phyloP scores from a whole-genome alignment of 2,113 vertebrate species.

The Seriola quinqueradiata region DNA sequence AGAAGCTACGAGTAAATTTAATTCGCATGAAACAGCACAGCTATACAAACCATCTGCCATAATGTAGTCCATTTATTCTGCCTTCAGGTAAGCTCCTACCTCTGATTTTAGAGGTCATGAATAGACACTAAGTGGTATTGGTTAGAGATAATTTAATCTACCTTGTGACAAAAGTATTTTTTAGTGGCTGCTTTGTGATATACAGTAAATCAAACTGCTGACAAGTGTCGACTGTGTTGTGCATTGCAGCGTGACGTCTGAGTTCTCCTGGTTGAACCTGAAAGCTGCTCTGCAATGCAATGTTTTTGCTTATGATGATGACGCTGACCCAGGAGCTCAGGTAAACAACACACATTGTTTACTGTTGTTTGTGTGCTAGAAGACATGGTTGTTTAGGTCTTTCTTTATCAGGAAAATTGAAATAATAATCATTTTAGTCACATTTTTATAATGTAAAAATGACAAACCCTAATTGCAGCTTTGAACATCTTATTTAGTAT shows the following conservation, averaged over 20 bases:
- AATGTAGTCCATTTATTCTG: constrained; percentile 55
- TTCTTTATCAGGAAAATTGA: too few species aligned
- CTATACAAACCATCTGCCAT: constrained; percentile 16
- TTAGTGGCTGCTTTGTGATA: constrained; percentile 9
- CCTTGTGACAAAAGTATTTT: constrained; percentile 25
- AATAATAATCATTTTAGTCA: too few species aligned
- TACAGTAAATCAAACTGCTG: constrained; percentile 6
- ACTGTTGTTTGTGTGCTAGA: not conserved
- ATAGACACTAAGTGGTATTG: not conserved
- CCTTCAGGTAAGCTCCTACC: constrained; percentile 26
- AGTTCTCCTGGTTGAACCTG: constrained; percentile 2
- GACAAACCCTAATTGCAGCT: not conserved
- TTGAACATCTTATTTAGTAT: not conserved
- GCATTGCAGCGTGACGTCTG: not conserved
- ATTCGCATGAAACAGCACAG: constrained; percentile 20
- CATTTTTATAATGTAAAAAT: too few species aligned
- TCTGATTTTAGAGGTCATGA: constrained; percentile 32
- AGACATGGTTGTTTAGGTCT: too few species aligned
- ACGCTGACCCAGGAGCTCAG: not conserved
- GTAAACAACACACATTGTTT: constrained; percentile 1
- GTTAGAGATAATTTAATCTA: constrained; percentile 25
- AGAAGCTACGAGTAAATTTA: constrained; percentile 11
- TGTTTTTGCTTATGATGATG: not conserved
- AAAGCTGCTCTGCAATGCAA: not conserved
- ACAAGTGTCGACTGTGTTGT: not conserved